A percentile compares a stretch with the other conserved stretches of the same genome.
These are phyloP conservation scores for Prenolepis imparis DNA, from an alignment of 2,888 invertebrate genomes.

Conservation along the genomic window DNA sequence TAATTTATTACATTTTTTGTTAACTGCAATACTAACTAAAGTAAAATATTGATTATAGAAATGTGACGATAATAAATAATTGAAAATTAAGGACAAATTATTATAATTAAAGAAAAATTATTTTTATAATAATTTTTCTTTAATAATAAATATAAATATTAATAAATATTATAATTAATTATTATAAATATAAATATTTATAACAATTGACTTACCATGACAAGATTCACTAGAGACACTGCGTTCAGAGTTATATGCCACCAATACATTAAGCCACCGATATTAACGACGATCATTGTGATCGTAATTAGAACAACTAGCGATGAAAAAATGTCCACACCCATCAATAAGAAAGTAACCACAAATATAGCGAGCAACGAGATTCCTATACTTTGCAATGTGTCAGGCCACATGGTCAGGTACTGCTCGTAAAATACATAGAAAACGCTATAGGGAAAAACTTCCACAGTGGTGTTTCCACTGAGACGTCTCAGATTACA, in stretches of 20 bases:
- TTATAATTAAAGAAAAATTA: too few species aligned
- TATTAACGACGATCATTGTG: constrained; percentile 96
- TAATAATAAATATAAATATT: too few species aligned
- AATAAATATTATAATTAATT: too few species aligned
- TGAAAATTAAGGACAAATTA: neutral
- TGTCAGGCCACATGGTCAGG: constrained; percentile 97
- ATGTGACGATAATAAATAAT: constrained; percentile 1
- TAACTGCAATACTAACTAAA: neutral
- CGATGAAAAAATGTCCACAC: constrained; percentile 96
- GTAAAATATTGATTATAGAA: neutral
- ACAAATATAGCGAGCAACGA: constrained; percentile 97
- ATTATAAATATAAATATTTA: too few species aligned
- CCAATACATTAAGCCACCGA: constrained; percentile 98
- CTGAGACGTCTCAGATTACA: constrained; percentile 87
- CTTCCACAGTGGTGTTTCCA: constrained; percentile 88
- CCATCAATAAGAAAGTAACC: constrained; percentile 96
- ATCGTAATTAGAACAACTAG: constrained; percentile 96
- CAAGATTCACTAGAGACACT: constrained; percentile 98
- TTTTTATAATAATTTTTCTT: too few species aligned
- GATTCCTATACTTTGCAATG: constrained; percentile 94
- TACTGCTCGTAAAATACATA: constrained; percentile 99
- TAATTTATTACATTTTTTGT: neutral
- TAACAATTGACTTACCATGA: constrained; percentile 90
- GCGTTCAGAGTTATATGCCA: constrained; percentile 98
- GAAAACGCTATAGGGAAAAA: constrained; percentile 97